Conservation (phyloP, 2,797 vertebrate species). For the Sebastes diaconus region DNA sequence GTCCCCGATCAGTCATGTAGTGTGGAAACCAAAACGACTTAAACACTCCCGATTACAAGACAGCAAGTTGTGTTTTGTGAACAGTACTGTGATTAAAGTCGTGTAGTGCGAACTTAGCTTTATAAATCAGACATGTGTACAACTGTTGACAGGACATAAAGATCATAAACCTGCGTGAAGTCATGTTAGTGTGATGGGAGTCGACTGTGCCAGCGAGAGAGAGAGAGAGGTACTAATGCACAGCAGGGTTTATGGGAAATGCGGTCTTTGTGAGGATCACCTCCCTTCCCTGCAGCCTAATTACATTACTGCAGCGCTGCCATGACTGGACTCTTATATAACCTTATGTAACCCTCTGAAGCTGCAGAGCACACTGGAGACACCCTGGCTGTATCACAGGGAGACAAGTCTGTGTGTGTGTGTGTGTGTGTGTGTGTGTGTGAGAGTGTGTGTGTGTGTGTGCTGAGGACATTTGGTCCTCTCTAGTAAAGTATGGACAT, state of each 20-base stretch:
- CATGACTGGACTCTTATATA: slow-evolving; percentile 64
- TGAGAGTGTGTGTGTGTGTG: not conserved
- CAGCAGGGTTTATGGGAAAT: slow-evolving; percentile 59
- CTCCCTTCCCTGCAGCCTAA: slow-evolving; percentile 59
- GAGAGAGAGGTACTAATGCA: slow-evolving; percentile 4
- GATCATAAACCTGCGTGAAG: not conserved
- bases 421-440: not conserved
- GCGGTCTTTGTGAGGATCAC: slow-evolving; percentile 46
- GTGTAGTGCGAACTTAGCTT: fast-evolving
- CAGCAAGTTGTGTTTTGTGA: too few relatives aligned
- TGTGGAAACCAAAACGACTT: too few relatives aligned
- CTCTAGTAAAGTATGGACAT: not conserved
- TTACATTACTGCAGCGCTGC: slow-evolving; percentile 70
- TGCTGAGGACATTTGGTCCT: not conserved
- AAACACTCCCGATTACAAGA: too few relatives aligned
- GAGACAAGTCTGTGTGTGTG: slow-evolving; percentile 1
- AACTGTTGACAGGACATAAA: not conserved
- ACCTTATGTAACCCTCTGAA: slow-evolving; percentile 70
- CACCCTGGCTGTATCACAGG: slow-evolving; percentile 15
- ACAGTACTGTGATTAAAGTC: too few relatives aligned
- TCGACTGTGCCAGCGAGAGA: not conserved
- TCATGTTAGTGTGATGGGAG: slow-evolving; percentile 2
- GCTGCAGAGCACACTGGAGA: slow-evolving; percentile 34
- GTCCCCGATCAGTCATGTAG: too few relatives aligned
- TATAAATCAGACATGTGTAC: not conserved